Evolutionary conservation across 2,113 vertebrate genomes (phyloP).

Genomic region (Bubo scandiacus): DNA sequence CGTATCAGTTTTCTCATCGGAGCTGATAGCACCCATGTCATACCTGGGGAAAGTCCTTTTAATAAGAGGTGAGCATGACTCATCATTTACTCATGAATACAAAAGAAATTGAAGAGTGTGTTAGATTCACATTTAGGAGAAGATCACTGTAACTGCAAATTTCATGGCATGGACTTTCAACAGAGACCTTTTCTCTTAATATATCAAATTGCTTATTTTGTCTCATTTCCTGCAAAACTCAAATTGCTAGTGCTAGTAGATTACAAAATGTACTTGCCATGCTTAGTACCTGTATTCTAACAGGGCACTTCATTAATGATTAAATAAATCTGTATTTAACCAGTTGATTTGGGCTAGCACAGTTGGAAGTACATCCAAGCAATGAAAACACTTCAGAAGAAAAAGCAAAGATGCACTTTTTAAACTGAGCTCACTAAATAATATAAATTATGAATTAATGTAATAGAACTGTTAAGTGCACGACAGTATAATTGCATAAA

Average conservation of each 20-base stretch:
- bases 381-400: conserved; percentile 72
- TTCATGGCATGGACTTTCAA: neutral
- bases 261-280: conserved; percentile 15
- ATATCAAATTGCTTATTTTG: neutral
- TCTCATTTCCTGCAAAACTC: conserved; percentile 22
- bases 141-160: neutral
- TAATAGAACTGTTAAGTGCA: conserved; percentile 75
- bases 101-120: neutral
- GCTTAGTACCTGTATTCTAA: conserved; percentile 30
- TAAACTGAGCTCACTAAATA: conserved; percentile 79
- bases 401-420: conserved; percentile 66
- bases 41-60: conserved; percentile 92
- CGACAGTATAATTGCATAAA: conserved; percentile 68
- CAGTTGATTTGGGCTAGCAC: conserved; percentile 71
- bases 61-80: conserved; percentile 88
- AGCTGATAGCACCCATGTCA: conserved; percentile 88
- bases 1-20: conserved; percentile 90
- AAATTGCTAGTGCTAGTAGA: neutral
- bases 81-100: neutral
- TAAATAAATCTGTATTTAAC: conserved; percentile 75
- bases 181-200: neutral
- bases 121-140: neutral
- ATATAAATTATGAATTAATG: conserved; percentile 84
- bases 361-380: conserved; percentile 71
- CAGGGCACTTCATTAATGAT: conserved; percentile 66